Evolutionary conservation across 2,113 vertebrate species (phyloP), one percentile per base, ranked within the genome.

Genomic region (Trochalopteron elliotii): DNA sequence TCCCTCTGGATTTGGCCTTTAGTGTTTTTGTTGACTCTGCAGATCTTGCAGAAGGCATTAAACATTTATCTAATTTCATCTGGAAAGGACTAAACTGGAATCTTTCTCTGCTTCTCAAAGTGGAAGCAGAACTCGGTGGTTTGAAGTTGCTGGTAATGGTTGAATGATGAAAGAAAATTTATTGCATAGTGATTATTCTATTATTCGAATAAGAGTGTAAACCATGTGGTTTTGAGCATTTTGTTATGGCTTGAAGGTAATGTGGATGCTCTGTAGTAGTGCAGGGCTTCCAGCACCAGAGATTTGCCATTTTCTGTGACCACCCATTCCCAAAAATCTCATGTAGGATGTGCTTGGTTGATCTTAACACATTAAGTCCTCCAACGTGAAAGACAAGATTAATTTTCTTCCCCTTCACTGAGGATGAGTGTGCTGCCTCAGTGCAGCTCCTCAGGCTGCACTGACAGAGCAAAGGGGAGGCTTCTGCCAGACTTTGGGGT

Each of bases 21-120:
- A 30, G 56, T 76, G 16, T 89, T 96, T 96, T 69, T 94, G 93
- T 77, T 96, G 92, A 93, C 72, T 94, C 53, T 93, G 92, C 86
- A 93, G 40, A 88, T 93, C 72, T 88, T 81, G 68, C 44, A 96
- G 72, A 72, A 95, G 85, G 52, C 77, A 79, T 87, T 75, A 91
- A 89, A 64, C 61, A 53, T 82, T 84, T 71, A 71, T 84, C 83
- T 91, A 27, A 79, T 94, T 94, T 92, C 50, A 91, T 42, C 61
- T 87, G 83, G 60, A 67, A 85, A 80, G 28, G 39, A 37, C 50
- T 83, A 47, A 90, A 70, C 33, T 67, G 79, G 52, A 87, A 91
- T 84, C 65, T 75, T 89, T 86, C 84, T 83, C 56, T 75, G n/a
- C 61, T 71, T 27, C 71, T 90, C 61, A 40, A 77, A 94, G 92